These are phyloP conservation scores for Cydia strobilella DNA, from an alignment of 1,140 invertebrate genomes.

Conservation along the genomic window DNA sequence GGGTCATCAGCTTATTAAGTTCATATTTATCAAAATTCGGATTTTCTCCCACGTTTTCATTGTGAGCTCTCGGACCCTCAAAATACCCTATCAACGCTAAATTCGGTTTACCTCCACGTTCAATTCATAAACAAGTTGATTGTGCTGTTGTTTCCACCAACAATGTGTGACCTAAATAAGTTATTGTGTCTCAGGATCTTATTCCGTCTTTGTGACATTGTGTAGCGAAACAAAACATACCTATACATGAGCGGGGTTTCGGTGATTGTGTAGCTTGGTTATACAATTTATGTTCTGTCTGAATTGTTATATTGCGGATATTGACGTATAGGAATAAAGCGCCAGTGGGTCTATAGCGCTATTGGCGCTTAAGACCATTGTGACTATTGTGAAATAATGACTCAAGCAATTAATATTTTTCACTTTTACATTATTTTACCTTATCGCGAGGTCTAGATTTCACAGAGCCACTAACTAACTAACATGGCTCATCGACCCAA, in stretches of 20 bases:
- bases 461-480: too few relatives aligned
- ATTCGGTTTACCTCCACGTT: conserved; percentile 14
- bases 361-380: too few relatives aligned
- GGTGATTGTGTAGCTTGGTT: neutral
- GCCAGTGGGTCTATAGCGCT: too few relatives aligned
- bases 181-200: conserved; percentile 13
- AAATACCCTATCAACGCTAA: conserved; percentile 3
- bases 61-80: neutral
- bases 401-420: too few relatives aligned
- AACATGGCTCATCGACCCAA: too few relatives aligned
- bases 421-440: too few relatives aligned
- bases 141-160: conserved; percentile 4
- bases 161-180: conserved; percentile 30
- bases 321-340: too few relatives aligned
- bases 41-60: too few relatives aligned
- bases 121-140: conserved; percentile 13
- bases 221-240: conserved; percentile 23
- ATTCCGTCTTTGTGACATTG: neutral
- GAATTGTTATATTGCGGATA: neutral
- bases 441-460: too few relatives aligned
- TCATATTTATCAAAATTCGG: too few relatives aligned
- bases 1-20: too few relatives aligned
- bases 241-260: conserved; percentile 1
- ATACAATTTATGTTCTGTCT: neutral
- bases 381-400: too few relatives aligned